A percentile compares a stretch with the other conserved stretches of the same genome.
Conservation (phyloP, 2,797 vertebrate species). For the Columba guinea region DNA sequence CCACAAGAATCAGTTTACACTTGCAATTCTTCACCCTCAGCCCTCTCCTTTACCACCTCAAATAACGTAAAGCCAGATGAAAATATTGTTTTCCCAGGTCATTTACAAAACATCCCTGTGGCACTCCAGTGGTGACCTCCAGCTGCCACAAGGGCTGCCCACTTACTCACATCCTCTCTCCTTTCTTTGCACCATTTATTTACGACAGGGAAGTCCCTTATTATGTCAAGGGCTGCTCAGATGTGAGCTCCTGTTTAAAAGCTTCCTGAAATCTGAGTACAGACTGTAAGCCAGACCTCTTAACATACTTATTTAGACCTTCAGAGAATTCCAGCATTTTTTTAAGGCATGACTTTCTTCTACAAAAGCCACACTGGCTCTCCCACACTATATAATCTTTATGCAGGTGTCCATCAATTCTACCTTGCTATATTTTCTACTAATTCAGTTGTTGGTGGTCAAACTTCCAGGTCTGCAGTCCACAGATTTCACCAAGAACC, state of each 20-base stretch:
- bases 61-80: background rate
- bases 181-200: background rate
- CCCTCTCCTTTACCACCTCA: background rate
- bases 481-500: background rate
- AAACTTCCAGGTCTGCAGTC: background rate
- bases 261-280: background rate
- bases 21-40: background rate
- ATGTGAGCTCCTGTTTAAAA: background rate
- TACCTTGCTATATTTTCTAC: background rate
- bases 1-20: background rate
- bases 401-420: background rate
- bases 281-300: background rate
- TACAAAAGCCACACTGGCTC: background rate
- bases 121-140: background rate
- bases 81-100: background rate
- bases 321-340: background rate
- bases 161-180: conserved; percentile 14
- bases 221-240: background rate
- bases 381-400: background rate
- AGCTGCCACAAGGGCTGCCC: background rate
- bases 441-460: background rate
- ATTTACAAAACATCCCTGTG: background rate
- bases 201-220: background rate
- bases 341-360: background rate
- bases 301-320: background rate